A percentile compares a stretch with the other conserved stretches of the same genome.
These are phyloP conservation scores for Atopsyche davidsoni DNA, from an alignment of 1,140 invertebrate species.

Conservation along the genomic window DNA sequence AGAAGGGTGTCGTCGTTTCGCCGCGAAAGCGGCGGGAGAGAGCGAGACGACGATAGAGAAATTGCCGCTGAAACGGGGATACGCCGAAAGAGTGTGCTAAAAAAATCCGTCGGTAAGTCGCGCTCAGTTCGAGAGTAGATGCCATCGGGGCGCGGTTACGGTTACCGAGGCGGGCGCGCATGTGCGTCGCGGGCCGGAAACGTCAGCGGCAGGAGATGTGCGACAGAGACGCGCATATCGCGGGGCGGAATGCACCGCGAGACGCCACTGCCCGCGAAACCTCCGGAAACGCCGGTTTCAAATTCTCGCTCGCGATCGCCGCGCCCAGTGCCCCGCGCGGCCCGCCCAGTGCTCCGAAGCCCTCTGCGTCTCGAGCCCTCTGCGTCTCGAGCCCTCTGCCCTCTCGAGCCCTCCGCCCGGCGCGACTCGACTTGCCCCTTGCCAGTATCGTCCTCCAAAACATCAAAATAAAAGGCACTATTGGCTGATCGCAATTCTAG, in stretches of 20 bases:
- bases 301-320: no score
- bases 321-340: no score
- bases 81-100: slow-evolving; percentile 14
- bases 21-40: slow-evolving; percentile 10
- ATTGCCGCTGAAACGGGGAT: slow-evolving; percentile 21
- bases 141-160: slow-evolving; percentile 22
- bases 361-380: no score
- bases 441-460: no score
- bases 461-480: no score
- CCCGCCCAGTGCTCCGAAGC: no score
- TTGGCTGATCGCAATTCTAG: no score
- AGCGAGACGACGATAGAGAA: slow-evolving; percentile 19
- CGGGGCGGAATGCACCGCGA: slow-evolving; percentile 4
- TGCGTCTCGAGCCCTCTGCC: no score
- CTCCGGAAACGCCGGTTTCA: no score
- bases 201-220: no score
- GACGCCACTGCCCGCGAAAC: neutral
- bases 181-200: slow-evolving; percentile 3
- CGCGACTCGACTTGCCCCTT: no score
- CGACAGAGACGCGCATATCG: neutral
- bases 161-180: slow-evolving; percentile 11
- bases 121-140: slow-evolving; percentile 21
- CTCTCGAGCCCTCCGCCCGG: no score
- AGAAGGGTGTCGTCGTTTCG: slow-evolving; percentile 26
- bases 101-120: slow-evolving; percentile 18